phyloP scores from a whole-genome alignment of 1,140 invertebrate species.

The Drosophila insularis region DNA sequence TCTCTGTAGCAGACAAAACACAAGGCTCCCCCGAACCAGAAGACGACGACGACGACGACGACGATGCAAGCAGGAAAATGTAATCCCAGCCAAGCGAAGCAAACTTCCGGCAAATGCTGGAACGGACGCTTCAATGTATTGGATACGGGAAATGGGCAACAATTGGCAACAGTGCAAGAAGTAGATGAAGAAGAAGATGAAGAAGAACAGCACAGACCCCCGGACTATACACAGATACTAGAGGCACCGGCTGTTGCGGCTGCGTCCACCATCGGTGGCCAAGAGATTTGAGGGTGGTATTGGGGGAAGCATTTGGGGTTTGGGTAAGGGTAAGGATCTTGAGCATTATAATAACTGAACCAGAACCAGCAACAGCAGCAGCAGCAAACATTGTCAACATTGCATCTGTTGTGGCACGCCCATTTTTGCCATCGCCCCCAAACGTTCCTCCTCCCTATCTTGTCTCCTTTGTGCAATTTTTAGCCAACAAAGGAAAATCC shows the following conservation, averaged over 20 bases:
- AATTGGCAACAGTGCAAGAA: conserved; percentile 70
- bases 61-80: conserved; percentile 72
- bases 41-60: conserved; percentile 39
- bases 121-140: conserved; percentile 80
- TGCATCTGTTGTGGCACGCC: conserved; percentile 12
- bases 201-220: neutral
- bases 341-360: conserved; percentile 62
- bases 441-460: neutral
- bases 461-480: neutral
- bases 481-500: conserved; percentile 7
- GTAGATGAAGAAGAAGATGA: conserved; percentile 22
- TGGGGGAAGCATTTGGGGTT: too few relatives aligned
- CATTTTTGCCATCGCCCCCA: neutral
- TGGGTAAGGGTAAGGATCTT: conserved; percentile 46
- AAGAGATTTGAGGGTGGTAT: neutral
- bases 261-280: conserved; percentile 6
- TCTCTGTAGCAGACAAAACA: conserved; percentile 36
- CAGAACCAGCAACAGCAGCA: conserved; percentile 35
- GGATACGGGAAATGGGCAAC: conserved; percentile 76
- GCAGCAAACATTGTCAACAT: conserved; percentile 36
- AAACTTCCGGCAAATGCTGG: conserved; percentile 77
- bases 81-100: conserved; percentile 79
- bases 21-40: conserved; percentile 28
- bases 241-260: conserved; percentile 14
- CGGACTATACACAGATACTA: neutral